Percentiles rank a stretch among this genome's conserved stretches.
phyloP scores from a whole-genome alignment of 1,140 invertebrate species.

The Euura saliciscinereae region DNA sequence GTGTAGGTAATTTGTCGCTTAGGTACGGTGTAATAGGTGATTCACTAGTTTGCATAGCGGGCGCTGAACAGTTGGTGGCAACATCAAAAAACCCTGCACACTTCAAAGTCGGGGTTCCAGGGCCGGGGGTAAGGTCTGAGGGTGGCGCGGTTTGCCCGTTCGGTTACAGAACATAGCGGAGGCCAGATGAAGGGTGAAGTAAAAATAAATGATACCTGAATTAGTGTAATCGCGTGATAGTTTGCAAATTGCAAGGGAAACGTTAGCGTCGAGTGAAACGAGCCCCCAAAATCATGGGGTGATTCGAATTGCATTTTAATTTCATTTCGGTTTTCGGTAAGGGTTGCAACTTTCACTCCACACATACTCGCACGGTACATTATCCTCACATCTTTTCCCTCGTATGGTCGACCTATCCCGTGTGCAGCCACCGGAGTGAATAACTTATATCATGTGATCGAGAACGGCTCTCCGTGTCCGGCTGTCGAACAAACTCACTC shows the following conservation, averaged over 20 bases:
- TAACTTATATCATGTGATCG: constrained; percentile 18
- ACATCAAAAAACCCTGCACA: constrained; percentile 56
- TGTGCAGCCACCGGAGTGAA: background rate
- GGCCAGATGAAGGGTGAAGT: constrained; percentile 48
- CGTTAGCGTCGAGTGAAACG: constrained; percentile 23
- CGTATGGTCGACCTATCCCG: background rate
- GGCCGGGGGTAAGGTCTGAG: constrained; percentile 9
- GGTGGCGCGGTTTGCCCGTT: constrained; percentile 19
- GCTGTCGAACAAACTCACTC: background rate
- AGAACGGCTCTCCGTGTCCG: constrained; percentile 33
- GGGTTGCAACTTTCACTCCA: constrained; percentile 19
- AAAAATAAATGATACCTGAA: constrained; percentile 61
- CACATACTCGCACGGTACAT: background rate
- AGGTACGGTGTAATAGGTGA: constrained; percentile 45
- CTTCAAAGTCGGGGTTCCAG: constrained; percentile 51
- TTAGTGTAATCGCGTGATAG: constrained; percentile 59
- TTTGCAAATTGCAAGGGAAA: constrained; percentile 55
- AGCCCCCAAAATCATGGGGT: constrained; percentile 35
- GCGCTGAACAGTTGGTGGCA: constrained; percentile 56
- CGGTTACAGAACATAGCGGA: constrained; percentile 17
- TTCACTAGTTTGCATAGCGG: constrained; percentile 55
- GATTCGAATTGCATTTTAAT: constrained; percentile 58
- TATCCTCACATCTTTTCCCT: background rate
- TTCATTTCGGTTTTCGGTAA: constrained; percentile 53
- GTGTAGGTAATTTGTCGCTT: constrained; percentile 1